Evolutionary conservation across 2,888 invertebrate species (phyloP), one percentile per base, ranked within the genome.

Genomic region (Sesia bembeciformis): DNA sequence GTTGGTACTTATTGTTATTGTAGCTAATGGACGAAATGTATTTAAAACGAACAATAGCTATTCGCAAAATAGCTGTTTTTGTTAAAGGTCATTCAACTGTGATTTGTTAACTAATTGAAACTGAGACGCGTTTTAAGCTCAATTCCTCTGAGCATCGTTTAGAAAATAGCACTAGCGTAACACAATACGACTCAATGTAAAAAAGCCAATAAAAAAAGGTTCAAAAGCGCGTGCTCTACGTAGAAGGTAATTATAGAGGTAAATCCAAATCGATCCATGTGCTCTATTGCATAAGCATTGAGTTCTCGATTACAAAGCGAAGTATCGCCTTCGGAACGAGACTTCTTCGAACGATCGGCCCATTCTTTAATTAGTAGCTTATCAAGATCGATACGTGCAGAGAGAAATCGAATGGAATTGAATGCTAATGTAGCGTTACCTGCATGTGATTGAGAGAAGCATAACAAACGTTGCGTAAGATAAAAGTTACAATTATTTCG

Each of bases 261-360:
- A 80, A 80, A 82, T 79, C 74, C 69, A 70, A 81, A 79, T 80
- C 78, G 78, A 84, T 84, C 81, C 77, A 78, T 81, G 83, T 82
- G 76, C 71, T 74, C 74, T 71, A 83, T 81, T 84, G 78, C 77
- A 76, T 77, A 82, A 86, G 74, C 74, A 70, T 72, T 73, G 70
- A 67, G 66, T 73, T 78, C 75, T 83, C 80, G 76, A 82, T 84
- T 84, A 78, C 78, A 73, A 76, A 70, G 73, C 69, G 65, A 70
- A 71, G 76, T 77, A 78, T 81, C 76, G 73, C 77, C 73, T 75
- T 69, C 70, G 40, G 5, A n/a, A 52, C 41, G 51, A 55, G 63
- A 64, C 64, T 65, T 72, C 71, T 69, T 67, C 61, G 67, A 72
- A 69, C 68, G 73, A 74, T 70, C 75, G 72, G 65, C 65, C 72